These are phyloP conservation scores for Poeciliopsis turrubarensis DNA, from an alignment of 2,113 vertebrate species.

Conservation along the genomic window DNA sequence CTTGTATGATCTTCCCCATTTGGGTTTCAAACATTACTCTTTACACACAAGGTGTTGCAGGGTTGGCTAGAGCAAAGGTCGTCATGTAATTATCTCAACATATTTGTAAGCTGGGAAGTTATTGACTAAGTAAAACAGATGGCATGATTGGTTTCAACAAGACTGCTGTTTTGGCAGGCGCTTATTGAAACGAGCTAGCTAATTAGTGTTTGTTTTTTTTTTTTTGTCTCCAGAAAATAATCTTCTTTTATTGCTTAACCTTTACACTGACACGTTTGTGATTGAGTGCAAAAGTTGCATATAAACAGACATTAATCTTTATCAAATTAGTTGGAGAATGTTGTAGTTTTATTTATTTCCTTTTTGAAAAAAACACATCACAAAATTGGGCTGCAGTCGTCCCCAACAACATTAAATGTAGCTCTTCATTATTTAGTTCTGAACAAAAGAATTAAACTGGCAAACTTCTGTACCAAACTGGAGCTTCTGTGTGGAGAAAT, in stretches of 20 bases:
- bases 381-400: no score
- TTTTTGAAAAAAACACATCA: not conserved
- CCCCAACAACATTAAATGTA: no score
- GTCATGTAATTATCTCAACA: constrained; percentile 56
- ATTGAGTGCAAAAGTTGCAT: constrained; percentile 74
- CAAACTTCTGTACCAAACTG: no score
- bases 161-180: constrained; percentile 36
- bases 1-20: constrained; percentile 3
- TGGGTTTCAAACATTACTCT: constrained; percentile 37
- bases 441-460: no score
- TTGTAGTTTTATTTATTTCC: not conserved
- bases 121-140: constrained; percentile 70
- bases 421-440: no score
- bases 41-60: constrained; percentile 50
- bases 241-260: constrained; percentile 72
- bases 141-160: constrained; percentile 49
- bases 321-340: constrained; percentile 63
- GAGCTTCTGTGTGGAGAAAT: no score
- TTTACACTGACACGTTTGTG: constrained; percentile 74
- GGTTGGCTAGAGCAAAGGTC: constrained; percentile 73
- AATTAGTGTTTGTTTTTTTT: constrained; percentile 40
- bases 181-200: constrained; percentile 60
- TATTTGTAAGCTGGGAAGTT: constrained; percentile 56
- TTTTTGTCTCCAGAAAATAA: constrained; percentile 37
- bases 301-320: constrained; percentile 73